Base-by-base conservation (phyloP, 2,113 vertebrate genomes). In the Sitta europaea region DNA sequence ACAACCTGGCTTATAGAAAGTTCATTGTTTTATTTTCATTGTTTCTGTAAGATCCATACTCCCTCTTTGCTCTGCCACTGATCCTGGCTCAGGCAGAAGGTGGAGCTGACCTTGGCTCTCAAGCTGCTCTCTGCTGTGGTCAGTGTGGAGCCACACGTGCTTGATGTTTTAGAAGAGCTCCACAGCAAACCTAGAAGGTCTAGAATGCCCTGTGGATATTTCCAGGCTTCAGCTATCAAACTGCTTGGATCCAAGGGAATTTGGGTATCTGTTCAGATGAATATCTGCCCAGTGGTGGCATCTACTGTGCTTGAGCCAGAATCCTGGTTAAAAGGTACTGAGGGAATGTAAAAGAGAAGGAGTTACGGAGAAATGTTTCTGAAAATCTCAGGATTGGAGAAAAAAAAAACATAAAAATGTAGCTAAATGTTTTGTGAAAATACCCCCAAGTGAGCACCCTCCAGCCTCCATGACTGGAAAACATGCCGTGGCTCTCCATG, bases 1-100 rank as follows among this genome's bases (percentile, higher is more conserved):
- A 71, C 8, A 59, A 87, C 9, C 43, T 15, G 3, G 10, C 27
- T 95, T 62, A 35, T 27, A 12, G 31, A 33, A 91, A 84, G 51
- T 10, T 59, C 7, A 40, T n/a, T 0, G 1, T n/a, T 74, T 40
- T 25, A 22, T 9, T 35, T 63, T 40, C n/a, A 24, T 23, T 0
- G 0, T 57, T 83, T 78, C 31, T 7, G 5, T 25, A 50, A 55
- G n/a, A 74, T 53, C 29, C n/a, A 40, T 31, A 18, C 11, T 31
- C 29, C 21, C 5, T 57, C 29, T 72, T 75, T 51, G 29, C 35
- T 66, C 5, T 62, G 43, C 24, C 47, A 51, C 27, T 35, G 14
- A 10, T 35, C 58, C 45, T 68, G 58, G 58, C 31, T 65, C 42
- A 79, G 61, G 36, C 31, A 93, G 42, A 70, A 21, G 17, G 11